Conservation (phyloP, 2,113 vertebrate genomes). For the Oryctolagus cuniculus region DNA sequence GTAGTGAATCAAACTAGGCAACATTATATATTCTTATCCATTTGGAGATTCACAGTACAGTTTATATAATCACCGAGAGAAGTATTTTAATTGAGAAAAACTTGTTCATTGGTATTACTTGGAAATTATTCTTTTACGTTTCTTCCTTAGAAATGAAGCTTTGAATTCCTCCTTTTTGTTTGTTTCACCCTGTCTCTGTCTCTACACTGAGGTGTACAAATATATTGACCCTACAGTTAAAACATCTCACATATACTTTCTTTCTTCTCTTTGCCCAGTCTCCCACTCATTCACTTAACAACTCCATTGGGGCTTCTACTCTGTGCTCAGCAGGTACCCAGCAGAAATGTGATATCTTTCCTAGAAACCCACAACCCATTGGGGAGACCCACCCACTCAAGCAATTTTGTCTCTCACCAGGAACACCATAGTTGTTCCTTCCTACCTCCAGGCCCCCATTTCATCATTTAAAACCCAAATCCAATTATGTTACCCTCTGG, state of each 20-base stretch:
- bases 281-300: not conserved
- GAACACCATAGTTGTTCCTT: not conserved
- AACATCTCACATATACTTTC: not conserved
- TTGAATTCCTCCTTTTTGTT: not conserved
- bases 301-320: not conserved
- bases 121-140: not conserved
- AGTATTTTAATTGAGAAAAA: not conserved
- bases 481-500: not conserved
- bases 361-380: not conserved
- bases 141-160: not conserved
- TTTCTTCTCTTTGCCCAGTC: not conserved
- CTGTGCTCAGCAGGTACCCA: not conserved
- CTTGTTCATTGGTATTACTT: not conserved
- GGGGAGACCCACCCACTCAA: not conserved
- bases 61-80: conserved; percentile 42
- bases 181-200: not conserved
- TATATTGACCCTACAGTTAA: not conserved
- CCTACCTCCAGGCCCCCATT: not conserved
- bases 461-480: not conserved
- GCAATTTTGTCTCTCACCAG: not conserved
- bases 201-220: not conserved
- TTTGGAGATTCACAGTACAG: conserved; percentile 38
- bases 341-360: not conserved
- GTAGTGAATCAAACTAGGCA: conserved; percentile 18
- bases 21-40: not conserved